Base-by-base conservation (phyloP, 64 coral and sea anemone genomes). In the Pachyseris speciosa region DNA sequence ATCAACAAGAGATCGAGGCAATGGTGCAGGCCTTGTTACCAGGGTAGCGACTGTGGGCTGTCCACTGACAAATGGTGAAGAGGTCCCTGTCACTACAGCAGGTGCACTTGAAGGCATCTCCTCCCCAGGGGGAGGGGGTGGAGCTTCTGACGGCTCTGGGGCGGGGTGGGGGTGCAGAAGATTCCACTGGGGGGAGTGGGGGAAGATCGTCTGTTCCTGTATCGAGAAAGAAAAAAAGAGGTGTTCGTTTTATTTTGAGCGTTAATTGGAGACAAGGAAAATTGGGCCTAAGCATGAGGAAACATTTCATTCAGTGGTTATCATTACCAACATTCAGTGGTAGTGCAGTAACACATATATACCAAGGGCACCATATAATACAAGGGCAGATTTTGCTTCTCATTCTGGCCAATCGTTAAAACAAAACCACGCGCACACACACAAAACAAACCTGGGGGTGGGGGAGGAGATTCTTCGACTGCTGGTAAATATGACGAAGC, bases 91-190 rank as follows among this genome's bases (percentile, higher is more conserved):
- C 0, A 33, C 49, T 11, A 42, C 38, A 57, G 67, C 15, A 5
- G 31, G 15, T 31, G 12, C 36, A 5, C 9, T 88, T 26, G 28
- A 12, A 44, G 15, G 27, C 17, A 88, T 25, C 27, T 91, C 88
- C 1, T 91, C 88, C 13, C 44, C 64, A 51, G 88, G 88, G 33
- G 88, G 88, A 38, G 76, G 88, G 44, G 88, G 88, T 58, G 88
- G 88, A 41, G 51, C 76, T 83, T 91, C 88, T 41, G 43, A 45
- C 37, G 88, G 88, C 50, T 77, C 88, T 39, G 88, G 88, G 41
- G 88, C 76, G 88, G 2, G 88, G 88, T 55, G 88, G 88, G 17
- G 88, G 88, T 29, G 43, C 45, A 27, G 75, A 41, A 5, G 74
- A 80, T 60, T 91, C 88, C 2, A 64, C 77, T 5, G 88, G 88